These are phyloP conservation scores for Crenichthys baileyi DNA, from an alignment of 2,797 vertebrate species.

Conservation along the genomic window DNA sequence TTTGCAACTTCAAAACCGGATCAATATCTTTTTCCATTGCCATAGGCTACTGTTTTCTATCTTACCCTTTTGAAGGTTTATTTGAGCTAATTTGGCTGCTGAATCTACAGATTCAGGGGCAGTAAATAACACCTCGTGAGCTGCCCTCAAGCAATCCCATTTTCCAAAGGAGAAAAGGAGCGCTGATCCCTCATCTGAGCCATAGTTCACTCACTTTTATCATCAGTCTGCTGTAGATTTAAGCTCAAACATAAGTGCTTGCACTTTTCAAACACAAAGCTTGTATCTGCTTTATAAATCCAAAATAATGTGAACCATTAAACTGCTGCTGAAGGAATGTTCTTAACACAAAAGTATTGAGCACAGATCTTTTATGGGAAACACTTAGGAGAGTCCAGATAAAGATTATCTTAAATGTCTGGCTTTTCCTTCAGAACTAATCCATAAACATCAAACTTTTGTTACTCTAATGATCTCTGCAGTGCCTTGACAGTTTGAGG, in stretches of 20 bases:
- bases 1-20: constrained; percentile 59
- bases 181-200: constrained; percentile 29
- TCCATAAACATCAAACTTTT: constrained; percentile 48
- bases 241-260: constrained; percentile 27
- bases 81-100: constrained; percentile 64
- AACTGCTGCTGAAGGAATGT: not conserved
- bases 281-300: not conserved
- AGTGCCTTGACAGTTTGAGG: constrained; percentile 48
- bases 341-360: not conserved
- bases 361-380: constrained; percentile 6
- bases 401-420: constrained; percentile 26
- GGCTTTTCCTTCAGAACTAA: constrained; percentile 20
- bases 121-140: constrained; percentile 57
- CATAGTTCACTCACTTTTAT: constrained; percentile 15
- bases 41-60: constrained; percentile 50
- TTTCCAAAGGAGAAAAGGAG: constrained; percentile 36
- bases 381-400: constrained; percentile 3
- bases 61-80: constrained; percentile 64
- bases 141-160: constrained; percentile 35
- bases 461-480: constrained; percentile 42
- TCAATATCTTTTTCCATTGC: constrained; percentile 65
- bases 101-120: constrained; percentile 44
- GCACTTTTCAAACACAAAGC: constrained; percentile 7
- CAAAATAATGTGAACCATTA: too few species aligned
- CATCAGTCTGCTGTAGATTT: constrained; percentile 10